Percentiles rank a stretch among this genome's conserved stretches.
These are phyloP conservation scores for Zaprionus kolodkinae DNA, from an alignment of 1,140 invertebrate species.

Conservation along the genomic window DNA sequence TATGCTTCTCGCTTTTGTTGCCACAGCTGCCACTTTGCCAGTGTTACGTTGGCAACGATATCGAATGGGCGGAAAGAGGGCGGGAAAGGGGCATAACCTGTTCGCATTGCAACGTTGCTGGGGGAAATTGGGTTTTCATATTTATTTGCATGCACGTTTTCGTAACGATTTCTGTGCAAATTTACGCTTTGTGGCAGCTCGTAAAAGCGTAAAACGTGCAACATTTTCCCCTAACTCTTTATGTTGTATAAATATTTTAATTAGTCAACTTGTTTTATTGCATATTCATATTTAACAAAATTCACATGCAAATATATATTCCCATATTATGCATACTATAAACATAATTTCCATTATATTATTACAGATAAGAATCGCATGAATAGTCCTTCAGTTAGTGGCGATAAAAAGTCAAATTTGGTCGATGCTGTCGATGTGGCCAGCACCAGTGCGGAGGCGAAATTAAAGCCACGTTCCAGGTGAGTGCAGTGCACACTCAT, in stretches of 20 bases:
- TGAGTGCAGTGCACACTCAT: conserved; percentile 40
- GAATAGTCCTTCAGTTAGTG: conserved; percentile 73
- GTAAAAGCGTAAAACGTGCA: conserved; percentile 18
- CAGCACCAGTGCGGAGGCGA: conserved; percentile 70
- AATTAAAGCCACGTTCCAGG: conserved; percentile 79
- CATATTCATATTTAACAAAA: conserved; percentile 1
- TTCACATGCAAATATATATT: neutral
- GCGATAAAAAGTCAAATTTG: conserved; percentile 71
- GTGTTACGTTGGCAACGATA: conserved; percentile 1
- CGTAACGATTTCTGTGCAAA: conserved; percentile 25
- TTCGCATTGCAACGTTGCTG: conserved; percentile 21
- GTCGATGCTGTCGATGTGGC: conserved; percentile 76
- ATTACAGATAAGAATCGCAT: conserved; percentile 77
- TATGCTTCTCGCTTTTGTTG: conserved; percentile 7
- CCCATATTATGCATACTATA: no score
- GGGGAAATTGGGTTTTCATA: conserved; percentile 63
- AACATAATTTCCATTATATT: neutral
- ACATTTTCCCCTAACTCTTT: neutral
- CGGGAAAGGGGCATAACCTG: neutral
- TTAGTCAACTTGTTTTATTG: neutral
- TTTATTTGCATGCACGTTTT: conserved; percentile 30
- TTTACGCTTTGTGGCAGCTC: conserved; percentile 34
- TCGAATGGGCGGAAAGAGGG: neutral
- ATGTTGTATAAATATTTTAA: neutral
- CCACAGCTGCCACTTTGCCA: neutral